Conservation (phyloP, 2,888 invertebrate genomes). For the Cryptophagus acutangulus region DNA sequence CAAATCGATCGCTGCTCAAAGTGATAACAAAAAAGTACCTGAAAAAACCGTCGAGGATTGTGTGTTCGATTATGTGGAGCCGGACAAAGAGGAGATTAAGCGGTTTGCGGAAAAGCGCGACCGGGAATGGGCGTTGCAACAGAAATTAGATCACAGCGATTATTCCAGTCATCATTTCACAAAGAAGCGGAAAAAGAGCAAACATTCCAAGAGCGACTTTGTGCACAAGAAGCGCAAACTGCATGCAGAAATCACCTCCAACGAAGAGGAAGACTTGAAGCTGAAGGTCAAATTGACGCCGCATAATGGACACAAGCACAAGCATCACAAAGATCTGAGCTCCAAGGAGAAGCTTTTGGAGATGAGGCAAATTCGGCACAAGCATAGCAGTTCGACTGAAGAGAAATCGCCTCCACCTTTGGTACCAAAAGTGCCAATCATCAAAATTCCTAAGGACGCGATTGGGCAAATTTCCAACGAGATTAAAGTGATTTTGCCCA, state of each 20-base stretch:
- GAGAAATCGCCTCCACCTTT: too few species aligned
- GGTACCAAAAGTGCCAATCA: too few species aligned
- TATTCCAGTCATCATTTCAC: slow-evolving; percentile 40
- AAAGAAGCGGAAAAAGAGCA: slow-evolving; percentile 55
- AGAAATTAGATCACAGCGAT: slow-evolving; percentile 37
- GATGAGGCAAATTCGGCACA: slow-evolving; percentile 47
- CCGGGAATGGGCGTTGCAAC: slow-evolving; percentile 47
- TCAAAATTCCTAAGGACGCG: too few species aligned
- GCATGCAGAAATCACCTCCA: slow-evolving; percentile 53
- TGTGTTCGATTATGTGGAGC: slow-evolving; percentile 45
- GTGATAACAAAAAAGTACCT: slow-evolving; percentile 28
- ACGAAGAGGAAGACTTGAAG: slow-evolving; percentile 50
- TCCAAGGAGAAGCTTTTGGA: slow-evolving; percentile 46
- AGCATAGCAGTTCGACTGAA: too few species aligned
- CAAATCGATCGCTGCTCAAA: slow-evolving; percentile 29
- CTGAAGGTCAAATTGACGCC: slow-evolving; percentile 53
- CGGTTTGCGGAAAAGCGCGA: slow-evolving; percentile 46
- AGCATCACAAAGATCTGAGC: slow-evolving; percentile 40
- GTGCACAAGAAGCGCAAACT: slow-evolving; percentile 50
- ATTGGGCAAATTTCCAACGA: too few species aligned
- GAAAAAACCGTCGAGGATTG: slow-evolving; percentile 36
- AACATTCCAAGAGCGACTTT: slow-evolving; percentile 52
- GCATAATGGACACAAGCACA: slow-evolving; percentile 47
- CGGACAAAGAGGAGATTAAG: slow-evolving; percentile 46
- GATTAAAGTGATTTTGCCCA: too few species aligned